Conservation (phyloP, 1,140 invertebrate species). For the Papilio aristodemus region DNA sequence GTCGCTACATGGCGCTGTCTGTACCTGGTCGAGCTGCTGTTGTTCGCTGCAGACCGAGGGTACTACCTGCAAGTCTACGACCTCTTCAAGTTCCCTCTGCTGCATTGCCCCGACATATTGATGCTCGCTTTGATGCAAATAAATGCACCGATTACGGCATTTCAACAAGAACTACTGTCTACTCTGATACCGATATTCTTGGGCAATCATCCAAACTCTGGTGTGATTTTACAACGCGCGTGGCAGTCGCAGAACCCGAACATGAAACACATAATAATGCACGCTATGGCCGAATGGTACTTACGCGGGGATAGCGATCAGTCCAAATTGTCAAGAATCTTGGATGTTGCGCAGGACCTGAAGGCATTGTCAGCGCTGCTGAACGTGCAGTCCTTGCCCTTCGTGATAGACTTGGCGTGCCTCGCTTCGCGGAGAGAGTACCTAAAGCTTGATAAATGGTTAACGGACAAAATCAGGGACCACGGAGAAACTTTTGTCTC, state of each 20-base stretch:
- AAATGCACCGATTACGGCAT: constrained; percentile 85
- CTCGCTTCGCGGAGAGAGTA: constrained; percentile 97
- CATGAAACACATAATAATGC: constrained; percentile 94
- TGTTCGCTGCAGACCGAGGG: constrained; percentile 93
- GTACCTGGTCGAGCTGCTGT: constrained; percentile 92
- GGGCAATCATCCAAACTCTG: constrained; percentile 96
- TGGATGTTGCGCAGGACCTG: constrained; percentile 98
- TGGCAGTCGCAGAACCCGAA: constrained; percentile 91
- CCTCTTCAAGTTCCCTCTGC: constrained; percentile 94
- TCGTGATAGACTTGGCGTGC: constrained; percentile 98
- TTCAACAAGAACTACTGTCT: constrained; percentile 91
- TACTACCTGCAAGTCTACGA: constrained; percentile 91
- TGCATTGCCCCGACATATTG: constrained; percentile 96
- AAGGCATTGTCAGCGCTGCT: constrained; percentile 95
- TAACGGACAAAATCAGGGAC: constrained; percentile 97
- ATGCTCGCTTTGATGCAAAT: constrained; percentile 93
- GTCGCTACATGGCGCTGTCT: constrained; percentile 94
- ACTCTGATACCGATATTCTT: constrained; percentile 95
- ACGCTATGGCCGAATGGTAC: constrained; percentile 99
- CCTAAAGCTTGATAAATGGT: constrained; percentile 98
- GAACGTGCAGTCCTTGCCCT: constrained; percentile 95
- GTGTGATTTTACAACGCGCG: constrained; percentile 94
- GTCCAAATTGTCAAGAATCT: constrained; percentile 93
- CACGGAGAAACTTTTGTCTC: constrained; percentile 96
- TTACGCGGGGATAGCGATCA: constrained; percentile 95